Evolutionary conservation across 2,113 vertebrate genomes (phyloP), one percentile per base, ranked within the genome.

Genomic region (Hippocampus abdominalis): DNA sequence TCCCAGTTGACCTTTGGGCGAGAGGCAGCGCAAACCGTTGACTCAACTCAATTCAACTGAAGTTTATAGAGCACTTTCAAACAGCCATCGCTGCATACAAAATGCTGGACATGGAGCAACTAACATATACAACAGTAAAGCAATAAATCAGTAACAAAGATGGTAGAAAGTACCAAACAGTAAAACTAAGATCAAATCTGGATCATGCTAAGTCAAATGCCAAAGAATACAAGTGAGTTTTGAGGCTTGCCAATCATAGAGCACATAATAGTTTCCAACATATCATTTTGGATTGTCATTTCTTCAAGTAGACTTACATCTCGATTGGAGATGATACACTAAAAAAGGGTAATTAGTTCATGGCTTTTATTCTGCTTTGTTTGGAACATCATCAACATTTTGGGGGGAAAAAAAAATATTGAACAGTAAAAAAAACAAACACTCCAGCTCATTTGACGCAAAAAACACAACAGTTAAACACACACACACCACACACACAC

Each of bases 401-500:
- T 42, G 2, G 29, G 29, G 29, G 2, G 12, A 44, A 48, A 18
- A 48, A 69, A 81, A 70, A 54, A 65, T 66, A 77, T 75, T 73
- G 73, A 73, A 76, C 51, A 71, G 77, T 67, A 46, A 61, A 63
- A 82, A 86, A 78, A 51, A 48, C 71, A 16, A 48, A 46, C 3
- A 15, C 44, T 16, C 11, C 70, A 72, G 83, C 81, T 86, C 76
- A 74, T 78, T 81, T 81, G 29, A 29, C 29, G 32, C 32, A 36
- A 5, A 36, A 36, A 1, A 16, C 44, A 62, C 61, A 76, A 76
- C n/a, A 44, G 25, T 48, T 68, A 36, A 68, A 0, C 42, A 0
- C 27, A 70, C 63, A 49, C 44, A n/a, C n/a, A n/a, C n/a, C n/a
- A 66, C 64, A 15, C 16, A 29, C 16, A 51, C 46, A 51, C 44